phyloP scores from a whole-genome alignment of 2,888 invertebrate species.

The Unio pictorum region DNA sequence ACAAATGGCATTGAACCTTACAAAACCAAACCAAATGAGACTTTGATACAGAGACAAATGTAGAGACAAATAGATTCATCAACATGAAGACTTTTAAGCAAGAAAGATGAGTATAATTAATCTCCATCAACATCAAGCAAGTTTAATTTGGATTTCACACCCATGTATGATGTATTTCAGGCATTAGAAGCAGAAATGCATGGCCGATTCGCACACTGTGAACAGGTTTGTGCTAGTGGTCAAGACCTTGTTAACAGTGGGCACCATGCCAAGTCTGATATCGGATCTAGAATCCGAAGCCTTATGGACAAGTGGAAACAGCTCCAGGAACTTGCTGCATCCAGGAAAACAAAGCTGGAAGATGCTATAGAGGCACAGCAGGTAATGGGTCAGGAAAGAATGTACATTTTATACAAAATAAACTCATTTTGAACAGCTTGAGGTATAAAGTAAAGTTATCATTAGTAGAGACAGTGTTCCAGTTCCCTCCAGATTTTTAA shows the following conservation, averaged over 20 bases:
- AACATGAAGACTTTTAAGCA: too few species aligned
- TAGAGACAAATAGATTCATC: too few species aligned
- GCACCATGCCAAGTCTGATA: constrained; percentile 87
- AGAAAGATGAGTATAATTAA: too few species aligned
- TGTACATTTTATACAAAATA: not conserved
- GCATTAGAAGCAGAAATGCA: constrained; percentile 86
- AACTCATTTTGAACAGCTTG: too few species aligned
- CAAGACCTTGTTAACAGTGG: constrained; percentile 83
- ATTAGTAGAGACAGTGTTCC: too few species aligned
- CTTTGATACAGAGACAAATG: too few species aligned
- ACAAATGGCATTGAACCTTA: too few species aligned
- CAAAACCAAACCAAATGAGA: too few species aligned
- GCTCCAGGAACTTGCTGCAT: constrained; percentile 86
- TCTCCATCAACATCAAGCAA: too few species aligned
- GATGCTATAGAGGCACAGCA: constrained; percentile 95
- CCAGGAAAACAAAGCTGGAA: constrained; percentile 77
- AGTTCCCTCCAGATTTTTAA: too few species aligned
- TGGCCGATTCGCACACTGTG: constrained; percentile 71
- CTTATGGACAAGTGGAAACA: constrained; percentile 89
- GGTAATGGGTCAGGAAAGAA: constrained; percentile 69
- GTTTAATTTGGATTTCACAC: too few species aligned
- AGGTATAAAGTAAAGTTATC: too few species aligned
- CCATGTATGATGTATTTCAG: constrained; percentile 48
- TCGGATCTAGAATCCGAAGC: constrained; percentile 86
- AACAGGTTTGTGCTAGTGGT: constrained; percentile 78